phyloP scores from a whole-genome alignment of 1,140 invertebrate genomes.

The Thaumatotibia leucotreta region DNA sequence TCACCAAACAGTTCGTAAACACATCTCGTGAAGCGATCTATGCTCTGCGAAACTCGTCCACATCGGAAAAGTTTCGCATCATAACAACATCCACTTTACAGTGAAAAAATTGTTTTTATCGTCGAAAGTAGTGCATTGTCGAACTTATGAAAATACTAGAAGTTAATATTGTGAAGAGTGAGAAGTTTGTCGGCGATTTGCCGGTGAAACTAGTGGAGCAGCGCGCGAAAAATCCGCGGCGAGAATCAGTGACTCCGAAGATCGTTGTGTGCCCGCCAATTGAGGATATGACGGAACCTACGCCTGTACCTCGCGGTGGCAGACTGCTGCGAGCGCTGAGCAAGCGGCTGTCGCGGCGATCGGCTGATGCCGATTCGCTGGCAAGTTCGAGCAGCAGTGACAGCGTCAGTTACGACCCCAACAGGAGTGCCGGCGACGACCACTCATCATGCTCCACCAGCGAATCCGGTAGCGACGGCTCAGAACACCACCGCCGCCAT shows the following conservation, averaged over 20 bases:
- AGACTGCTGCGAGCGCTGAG: slow-evolving; percentile 79
- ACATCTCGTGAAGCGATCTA: slow-evolving; percentile 5
- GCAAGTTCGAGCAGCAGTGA: slow-evolving; percentile 78
- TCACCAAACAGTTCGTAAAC: not conserved
- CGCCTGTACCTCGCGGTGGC: slow-evolving; percentile 73
- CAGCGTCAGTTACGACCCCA: slow-evolving; percentile 64
- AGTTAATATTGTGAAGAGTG: slow-evolving; percentile 50
- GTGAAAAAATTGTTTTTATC: slow-evolving; percentile 20
- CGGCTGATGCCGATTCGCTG: slow-evolving; percentile 76
- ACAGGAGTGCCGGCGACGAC: slow-evolving; percentile 42
- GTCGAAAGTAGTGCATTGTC: slow-evolving; percentile 30
- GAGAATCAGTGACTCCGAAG: slow-evolving; percentile 58
- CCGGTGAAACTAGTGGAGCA: slow-evolving; percentile 41
- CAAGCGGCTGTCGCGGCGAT: slow-evolving; percentile 75
- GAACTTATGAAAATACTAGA: slow-evolving; percentile 64
- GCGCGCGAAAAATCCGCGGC: slow-evolving; percentile 32
- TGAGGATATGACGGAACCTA: slow-evolving; percentile 54
- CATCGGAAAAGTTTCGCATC: slow-evolving; percentile 45
- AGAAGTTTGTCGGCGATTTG: slow-evolving; percentile 48
- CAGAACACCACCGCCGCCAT: slow-evolving; percentile 76
- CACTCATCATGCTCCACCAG: slow-evolving; percentile 77
- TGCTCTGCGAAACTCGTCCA: slow-evolving; percentile 20
- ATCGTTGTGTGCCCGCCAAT: slow-evolving; percentile 71
- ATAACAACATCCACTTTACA: slow-evolving; percentile 20
- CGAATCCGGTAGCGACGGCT: slow-evolving; percentile 78